Evolutionary conservation across 1,140 invertebrate species (phyloP), one percentile per base, ranked within the genome.

Genomic region (Plectrocnemia conspersa): DNA sequence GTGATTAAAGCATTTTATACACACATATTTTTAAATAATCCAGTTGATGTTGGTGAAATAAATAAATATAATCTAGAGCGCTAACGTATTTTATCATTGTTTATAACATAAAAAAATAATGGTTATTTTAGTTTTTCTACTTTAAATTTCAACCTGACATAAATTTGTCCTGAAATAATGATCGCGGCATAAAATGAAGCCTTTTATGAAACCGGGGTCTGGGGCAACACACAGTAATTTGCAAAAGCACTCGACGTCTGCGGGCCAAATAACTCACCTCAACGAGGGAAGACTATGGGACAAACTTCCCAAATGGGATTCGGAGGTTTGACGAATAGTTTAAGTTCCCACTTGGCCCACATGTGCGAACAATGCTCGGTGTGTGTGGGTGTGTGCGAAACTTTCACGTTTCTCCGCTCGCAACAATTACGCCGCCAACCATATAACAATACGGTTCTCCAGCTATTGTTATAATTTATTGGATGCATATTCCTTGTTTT

Each of bases 261-360:
- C 18, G 35, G 7, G 4, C 10, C 10, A 38, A 38, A 38, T 38
- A 38, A 38, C 15, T 38, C 35, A 38, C 35, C 35, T 38, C 35
- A 7, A 16, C 11, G 10, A 9, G 18, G 35, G 35, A 38, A 16
- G 35, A 38, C 35, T 16, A 16, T 29, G 18, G 18, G 35, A 15
- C 35, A 38, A 38, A 38, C 10, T 38, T 38, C 35, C 35, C 11
- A 13, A 38, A 38, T 38, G 35, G 35, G 35, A 38, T 38, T 38
- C 35, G 35, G 35, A 38, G 35, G 35, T 38, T 38, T 38, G 35
- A 38, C 35, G 35, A 38, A 38, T 38, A 38, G 35, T 38, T 38
- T 38, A 38, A 38, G 35, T 38, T 38, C 35, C 13, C 35, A 38
- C 35, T 38, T 16, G 5, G 4, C 35, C 7, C 35, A 38, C 35